Percentiles rank a stretch among this genome's conserved stretches.
Conservation (phyloP, 2,113 vertebrate genomes). For the Xyliphius kryptos region DNA sequence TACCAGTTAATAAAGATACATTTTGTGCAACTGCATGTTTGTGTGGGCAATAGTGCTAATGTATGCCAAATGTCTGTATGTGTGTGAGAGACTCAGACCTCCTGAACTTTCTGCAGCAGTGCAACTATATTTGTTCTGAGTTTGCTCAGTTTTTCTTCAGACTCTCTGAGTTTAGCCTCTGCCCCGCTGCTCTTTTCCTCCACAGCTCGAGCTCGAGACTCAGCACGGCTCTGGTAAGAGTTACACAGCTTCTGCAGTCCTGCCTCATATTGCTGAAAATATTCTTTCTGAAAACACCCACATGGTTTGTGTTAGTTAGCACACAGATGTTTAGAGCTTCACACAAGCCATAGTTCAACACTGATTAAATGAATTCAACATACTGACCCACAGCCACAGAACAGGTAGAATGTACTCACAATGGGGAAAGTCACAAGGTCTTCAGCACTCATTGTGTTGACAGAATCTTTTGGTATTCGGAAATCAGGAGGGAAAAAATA, state of each 20-base stretch:
- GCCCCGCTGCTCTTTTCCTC: slow-evolving; percentile 80
- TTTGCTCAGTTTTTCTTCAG: slow-evolving; percentile 91
- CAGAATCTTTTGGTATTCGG: slow-evolving; percentile 86
- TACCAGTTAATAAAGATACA: too few relatives aligned
- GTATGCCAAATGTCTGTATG: too few relatives aligned
- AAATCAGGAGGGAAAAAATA: slow-evolving; percentile 96
- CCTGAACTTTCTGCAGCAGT: slow-evolving; percentile 94
- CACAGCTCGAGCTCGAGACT: slow-evolving; percentile 80
- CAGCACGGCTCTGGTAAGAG: slow-evolving; percentile 88
- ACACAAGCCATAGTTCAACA: too few relatives aligned
- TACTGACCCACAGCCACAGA: too few relatives aligned
- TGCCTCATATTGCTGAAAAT: slow-evolving; percentile 93
- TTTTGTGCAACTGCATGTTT: too few relatives aligned
- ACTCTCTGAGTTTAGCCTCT: slow-evolving; percentile 78
- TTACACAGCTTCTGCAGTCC: slow-evolving; percentile 92
- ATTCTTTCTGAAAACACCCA: slow-evolving; percentile 83
- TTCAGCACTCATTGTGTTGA: slow-evolving; percentile 88
- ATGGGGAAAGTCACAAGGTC: slow-evolving; percentile 88
- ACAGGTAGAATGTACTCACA: too few relatives aligned
- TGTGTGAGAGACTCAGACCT: too few relatives aligned
- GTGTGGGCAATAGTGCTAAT: too few relatives aligned
- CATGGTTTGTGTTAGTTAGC: not conserved
- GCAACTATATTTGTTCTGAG: slow-evolving; percentile 92
- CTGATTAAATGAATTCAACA: too few relatives aligned
- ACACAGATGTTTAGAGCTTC: too few relatives aligned